Base-by-base conservation (phyloP, 23 tunicate species). In the Phallusia fumigata region DNA sequence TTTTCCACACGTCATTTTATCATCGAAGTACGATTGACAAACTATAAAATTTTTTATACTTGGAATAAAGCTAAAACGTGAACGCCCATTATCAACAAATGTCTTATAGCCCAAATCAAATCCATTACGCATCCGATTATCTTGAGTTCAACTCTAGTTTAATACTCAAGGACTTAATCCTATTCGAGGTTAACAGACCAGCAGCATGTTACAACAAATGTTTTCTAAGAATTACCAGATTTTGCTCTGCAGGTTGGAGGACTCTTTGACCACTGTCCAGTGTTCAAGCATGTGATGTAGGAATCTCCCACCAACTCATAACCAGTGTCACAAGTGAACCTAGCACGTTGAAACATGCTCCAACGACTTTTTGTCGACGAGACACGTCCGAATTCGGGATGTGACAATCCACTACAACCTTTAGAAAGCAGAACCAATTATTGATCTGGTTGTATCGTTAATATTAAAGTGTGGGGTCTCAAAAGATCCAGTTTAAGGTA, bases 261-360 rank as follows among this genome's bases (percentile, higher is more conserved):
- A 30, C 75, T 28, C 2, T 28, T 52, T 30, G 87, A 84, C 87
- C 87, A 84, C 33, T 77, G 32, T 8, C 76, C 87, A 35, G 30
- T 53, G 32, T 18, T 21, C 33, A 76, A 30, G 76, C 87, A 84
- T 30, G 40, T 36, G 32, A 76, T 76, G 32, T 33, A 52, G 12
- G 82, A 77, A 18, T 52, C 33, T 12, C 87, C 87, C 31, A 35
- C 76, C 24, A 84, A 35, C 0, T 34, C 28, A 47, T 53, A 84
- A 30, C 64, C 76, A n/a, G 52, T 18, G 52, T 77, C 16, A 33
- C 78, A 74, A 31, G 78, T 74, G 35, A 74, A 74, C n/a, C 40
- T 30, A 5, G 44, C 44, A 74, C 78, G 40, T 74, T 74, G 31
- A 74, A 33, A 33, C 3, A 74, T 33, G 19, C 30, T 74, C 78